Percentiles rank a stretch among this genome's conserved stretches.
Conservation (phyloP, 2,113 vertebrate species). For the Grantiella picta region DNA sequence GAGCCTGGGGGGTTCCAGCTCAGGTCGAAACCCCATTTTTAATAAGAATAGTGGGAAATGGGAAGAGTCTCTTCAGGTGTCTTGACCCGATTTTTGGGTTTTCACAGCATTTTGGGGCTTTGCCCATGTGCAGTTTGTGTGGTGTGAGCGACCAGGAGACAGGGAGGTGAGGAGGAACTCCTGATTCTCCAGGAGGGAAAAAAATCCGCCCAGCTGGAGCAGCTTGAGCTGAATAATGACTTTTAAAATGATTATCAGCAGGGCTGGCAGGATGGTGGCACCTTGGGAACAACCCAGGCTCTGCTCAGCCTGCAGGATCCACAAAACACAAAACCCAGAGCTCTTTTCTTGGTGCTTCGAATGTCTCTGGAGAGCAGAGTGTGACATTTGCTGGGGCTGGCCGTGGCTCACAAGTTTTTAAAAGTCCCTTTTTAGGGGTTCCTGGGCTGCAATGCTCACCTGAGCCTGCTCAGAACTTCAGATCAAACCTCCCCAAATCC, state of each 20-base stretch:
- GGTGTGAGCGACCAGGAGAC: neutral
- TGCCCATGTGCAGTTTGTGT: fast-evolving
- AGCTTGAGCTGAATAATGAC: neutral
- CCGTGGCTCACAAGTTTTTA: neutral
- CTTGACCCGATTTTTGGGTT: neutral
- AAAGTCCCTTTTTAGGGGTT: neutral
- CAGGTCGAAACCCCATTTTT: neutral
- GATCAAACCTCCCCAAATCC: neutral
- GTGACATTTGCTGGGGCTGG: neutral
- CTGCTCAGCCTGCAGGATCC: neutral
- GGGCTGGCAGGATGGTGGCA: neutral
- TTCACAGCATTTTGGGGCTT: neutral
- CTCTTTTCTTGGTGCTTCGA: neutral
- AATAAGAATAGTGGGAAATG: fast-evolving
- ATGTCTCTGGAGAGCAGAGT: neutral
- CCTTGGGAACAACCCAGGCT: neutral
- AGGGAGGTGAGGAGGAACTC: neutral
- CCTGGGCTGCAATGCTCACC: neutral
- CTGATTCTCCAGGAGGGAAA: neutral
- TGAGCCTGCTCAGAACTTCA: neutral
- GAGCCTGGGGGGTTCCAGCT: neutral
- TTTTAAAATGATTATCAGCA: neutral
- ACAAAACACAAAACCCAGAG: neutral
- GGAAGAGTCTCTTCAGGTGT: neutral
- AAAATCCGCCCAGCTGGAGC: fast-evolving